Evolutionary conservation across 2,797 vertebrate genomes (phyloP).

Genomic region (Halcyon badia): DNA sequence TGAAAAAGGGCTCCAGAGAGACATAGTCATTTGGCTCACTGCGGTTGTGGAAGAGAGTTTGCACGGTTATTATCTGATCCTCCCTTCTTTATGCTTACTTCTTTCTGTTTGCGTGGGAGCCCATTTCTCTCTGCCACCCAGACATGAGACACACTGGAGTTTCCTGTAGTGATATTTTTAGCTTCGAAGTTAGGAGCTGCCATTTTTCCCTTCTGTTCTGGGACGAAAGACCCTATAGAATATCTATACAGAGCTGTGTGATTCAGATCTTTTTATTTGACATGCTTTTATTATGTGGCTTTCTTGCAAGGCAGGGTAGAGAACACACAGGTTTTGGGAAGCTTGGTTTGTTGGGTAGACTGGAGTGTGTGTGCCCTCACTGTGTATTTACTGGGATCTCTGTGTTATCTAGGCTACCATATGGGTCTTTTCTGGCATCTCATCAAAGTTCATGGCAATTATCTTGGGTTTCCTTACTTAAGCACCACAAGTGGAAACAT

Average conservation of each 20-base stretch:
- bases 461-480: neutral
- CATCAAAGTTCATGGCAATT: neutral
- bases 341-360: neutral
- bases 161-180: neutral
- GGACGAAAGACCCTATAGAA: neutral
- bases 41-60: neutral
- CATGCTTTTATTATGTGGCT: rapidly evolving
- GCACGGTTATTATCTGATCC: neutral
- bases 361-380: rapidly evolving
- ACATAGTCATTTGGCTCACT: neutral
- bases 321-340: neutral
- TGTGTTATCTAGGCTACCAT: neutral
- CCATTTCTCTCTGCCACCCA: neutral
- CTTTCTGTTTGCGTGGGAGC: neutral
- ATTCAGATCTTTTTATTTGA: neutral
- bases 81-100: neutral
- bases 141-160: neutral
- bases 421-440: neutral
- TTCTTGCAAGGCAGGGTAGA: neutral
- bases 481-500: neutral
- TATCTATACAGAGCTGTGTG: neutral
- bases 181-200: neutral
- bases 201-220: neutral
- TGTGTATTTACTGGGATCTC: neutral
- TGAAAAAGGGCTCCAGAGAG: neutral